A percentile compares a stretch with the other conserved stretches of the same genome.
phyloP scores from a whole-genome alignment of 2,797 vertebrate genomes.

The Neopelma chrysocephalum region DNA sequence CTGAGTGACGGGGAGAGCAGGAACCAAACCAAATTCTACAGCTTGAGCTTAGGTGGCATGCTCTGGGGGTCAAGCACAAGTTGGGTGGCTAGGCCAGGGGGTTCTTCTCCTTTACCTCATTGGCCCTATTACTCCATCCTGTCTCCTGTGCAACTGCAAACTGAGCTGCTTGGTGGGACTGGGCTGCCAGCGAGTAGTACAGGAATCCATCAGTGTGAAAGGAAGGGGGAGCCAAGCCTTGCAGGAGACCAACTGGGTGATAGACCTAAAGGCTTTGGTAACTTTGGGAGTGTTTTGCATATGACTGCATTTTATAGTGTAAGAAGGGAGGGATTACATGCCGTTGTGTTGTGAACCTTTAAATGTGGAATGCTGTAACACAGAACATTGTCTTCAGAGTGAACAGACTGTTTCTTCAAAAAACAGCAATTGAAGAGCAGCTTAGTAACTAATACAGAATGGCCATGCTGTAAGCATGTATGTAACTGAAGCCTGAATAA shows the following conservation, averaged over 20 bases:
- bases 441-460: neutral
- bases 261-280: neutral
- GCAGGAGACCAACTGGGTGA: accelerated
- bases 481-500: neutral
- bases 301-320: neutral
- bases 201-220: neutral
- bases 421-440: neutral
- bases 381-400: neutral
- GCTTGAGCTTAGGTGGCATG: neutral
- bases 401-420: neutral
- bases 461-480: neutral
- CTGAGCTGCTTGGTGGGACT: neutral
- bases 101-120: neutral
- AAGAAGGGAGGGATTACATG: neutral
- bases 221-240: accelerated
- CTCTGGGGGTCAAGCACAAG: accelerated
- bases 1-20: neutral
- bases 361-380: neutral
- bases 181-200: neutral
- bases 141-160: neutral
- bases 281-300: neutral
- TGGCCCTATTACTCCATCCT: neutral
- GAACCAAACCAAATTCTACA: neutral
- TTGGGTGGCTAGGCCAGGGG: neutral
- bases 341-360: neutral